Evolutionary conservation across 2,113 vertebrate genomes (phyloP).

Genomic region (Prionailurus bengalensis): DNA sequence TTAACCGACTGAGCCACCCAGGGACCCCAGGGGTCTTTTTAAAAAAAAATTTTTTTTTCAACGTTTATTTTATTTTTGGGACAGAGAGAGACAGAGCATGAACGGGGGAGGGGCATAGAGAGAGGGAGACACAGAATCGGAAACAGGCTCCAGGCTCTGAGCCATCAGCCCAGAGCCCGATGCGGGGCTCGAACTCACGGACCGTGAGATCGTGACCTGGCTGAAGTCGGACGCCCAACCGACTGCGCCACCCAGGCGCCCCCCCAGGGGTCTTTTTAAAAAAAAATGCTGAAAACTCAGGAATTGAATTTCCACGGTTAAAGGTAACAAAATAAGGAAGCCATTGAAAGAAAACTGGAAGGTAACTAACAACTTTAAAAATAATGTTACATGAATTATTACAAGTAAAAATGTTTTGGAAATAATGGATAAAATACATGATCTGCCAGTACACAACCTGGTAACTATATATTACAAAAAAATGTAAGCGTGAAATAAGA

Average conservation of each 20-base stretch:
- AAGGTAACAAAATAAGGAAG: constrained; percentile 45
- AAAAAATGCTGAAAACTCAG: neutral
- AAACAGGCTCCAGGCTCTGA: too few relatives aligned
- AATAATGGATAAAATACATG: constrained; percentile 58
- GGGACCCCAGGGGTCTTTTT: neutral
- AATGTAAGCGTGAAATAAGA: neutral
- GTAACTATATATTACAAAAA: constrained; percentile 33
- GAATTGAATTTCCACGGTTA: neutral
- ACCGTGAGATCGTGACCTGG: too few relatives aligned
- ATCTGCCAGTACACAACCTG: constrained; percentile 16
- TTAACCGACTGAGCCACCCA: too few relatives aligned
- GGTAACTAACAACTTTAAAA: constrained; percentile 64
- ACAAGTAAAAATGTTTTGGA: neutral
- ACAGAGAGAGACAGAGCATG: too few relatives aligned
- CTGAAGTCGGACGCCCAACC: too few relatives aligned
- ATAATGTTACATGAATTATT: constrained; percentile 29
- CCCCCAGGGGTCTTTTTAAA: neutral
- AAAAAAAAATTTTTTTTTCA: neutral
- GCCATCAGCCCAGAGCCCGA: too few relatives aligned
- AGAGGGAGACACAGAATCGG: too few relatives aligned
- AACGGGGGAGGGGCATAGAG: too few relatives aligned
- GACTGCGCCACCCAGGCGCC: too few relatives aligned
- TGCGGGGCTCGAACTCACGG: too few relatives aligned
- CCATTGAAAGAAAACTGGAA: constrained; percentile 13
- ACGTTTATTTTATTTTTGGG: too few relatives aligned